Base-by-base conservation (phyloP, 2,888 invertebrate genomes). In the Epinotia brunnichana region DNA sequence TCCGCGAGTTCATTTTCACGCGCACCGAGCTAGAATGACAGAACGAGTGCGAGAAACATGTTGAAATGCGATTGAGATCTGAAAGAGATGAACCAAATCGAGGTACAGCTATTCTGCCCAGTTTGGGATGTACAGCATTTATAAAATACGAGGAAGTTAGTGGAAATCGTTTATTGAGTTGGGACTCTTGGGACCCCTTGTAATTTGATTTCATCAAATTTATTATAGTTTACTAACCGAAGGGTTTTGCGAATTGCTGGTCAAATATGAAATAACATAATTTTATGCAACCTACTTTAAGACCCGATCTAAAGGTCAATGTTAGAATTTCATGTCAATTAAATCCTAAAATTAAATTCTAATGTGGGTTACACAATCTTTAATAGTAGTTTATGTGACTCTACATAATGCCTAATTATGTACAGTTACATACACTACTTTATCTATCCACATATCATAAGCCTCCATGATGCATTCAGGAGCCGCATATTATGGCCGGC, bases 191-290 rank as follows among this genome's bases (percentile, higher is more conserved):
- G n/a, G n/a, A n/a, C n/a, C 53, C 66, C 51, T 54, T 66, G 70
- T 66, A 66, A 71, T 66, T 41, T 71, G 24, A 60, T 71, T 66
- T 71, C 24, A 17, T 39, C 17, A 66, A 71, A 59, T 66, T 41
- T 53, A 71, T 71, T 64, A 66, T 70, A 66, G 64, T 60, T 70
- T 70, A 21, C 51, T 21, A 51, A 71, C 66, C 51, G 48, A 51
- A 54, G 41, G 64, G 63, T 70, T 64, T 53, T n/a, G 9, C 19
- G 35, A 19, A 48, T 54, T 62, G n/a, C n/a, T 29, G 69, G 63
- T 70, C 56, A 19, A 48, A 44, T 11, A n/a, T 59, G 13, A 39
- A 63, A 63, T 63, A 15, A 24, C 41, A 62, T 61, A 17, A 24
- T 21, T 3, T 19, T 5, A 41, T 21, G 9, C 7, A 3, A 51